Evolutionary conservation across 92 coral and sea anemone genomes (phyloP), one percentile per base, ranked within the genome.

Genomic region (Porites evermanni): DNA sequence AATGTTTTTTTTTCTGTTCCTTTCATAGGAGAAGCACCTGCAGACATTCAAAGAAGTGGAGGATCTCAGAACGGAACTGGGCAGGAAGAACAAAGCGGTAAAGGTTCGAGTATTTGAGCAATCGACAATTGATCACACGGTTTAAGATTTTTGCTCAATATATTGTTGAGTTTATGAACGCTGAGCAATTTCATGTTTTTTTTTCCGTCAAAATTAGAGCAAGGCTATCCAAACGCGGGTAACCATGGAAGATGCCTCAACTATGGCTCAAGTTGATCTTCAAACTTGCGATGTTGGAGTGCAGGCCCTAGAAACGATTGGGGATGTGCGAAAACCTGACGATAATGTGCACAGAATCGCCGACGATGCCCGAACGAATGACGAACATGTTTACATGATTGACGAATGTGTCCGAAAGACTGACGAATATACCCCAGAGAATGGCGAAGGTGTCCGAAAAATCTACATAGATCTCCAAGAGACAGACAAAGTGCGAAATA

Each of bases 11-110:
- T 17, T 69, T 1, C 10, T 38, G 47, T 38, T 56, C 26, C 29
- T 8, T 60, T 58, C 38, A 6, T 7, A 89, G 92, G 83, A 89
- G 23, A 79, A 72, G 64, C 89, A 89, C 53, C 13, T 50, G 0
- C 21, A 84, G 63, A 79, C 82, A 47, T 66, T 29, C 18, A 72
- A 56, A 66, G 89, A 84, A 10, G 80, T 75, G 53, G 89, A 89
- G n/a, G 77, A 54, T 38, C 86, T 89, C 8, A 80, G 77, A 60
- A 78, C 17, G 64, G 86, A 85, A 66, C 24, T 88, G 70, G 32
- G 75, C 7, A 79, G 74, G 51, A 89, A 79, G 20, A 72, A 72
- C n/a, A 71, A 84, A 11, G 63, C 79, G 6, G 81, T 87, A 2
- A 85, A 84, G 89, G 92, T 89, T 13, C 13, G 64, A 7, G 9